Evolutionary conservation across 2,797 vertebrate genomes (phyloP).

Genomic region (Chromobotia macracanthus): DNA sequence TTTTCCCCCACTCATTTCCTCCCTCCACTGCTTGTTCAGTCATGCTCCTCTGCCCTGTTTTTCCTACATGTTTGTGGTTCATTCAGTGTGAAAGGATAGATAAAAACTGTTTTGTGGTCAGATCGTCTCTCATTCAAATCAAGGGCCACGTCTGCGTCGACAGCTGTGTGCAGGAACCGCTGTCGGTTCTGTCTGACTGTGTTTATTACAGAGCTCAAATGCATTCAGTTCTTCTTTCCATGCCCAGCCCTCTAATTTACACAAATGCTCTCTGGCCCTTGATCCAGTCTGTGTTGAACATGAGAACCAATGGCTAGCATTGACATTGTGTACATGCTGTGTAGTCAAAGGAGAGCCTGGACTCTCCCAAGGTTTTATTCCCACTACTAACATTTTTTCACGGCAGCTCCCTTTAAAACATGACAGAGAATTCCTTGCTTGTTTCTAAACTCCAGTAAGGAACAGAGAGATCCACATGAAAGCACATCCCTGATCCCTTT

Average conservation of each 20-base stretch:
- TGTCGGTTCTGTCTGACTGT: no score
- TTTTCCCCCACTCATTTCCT: neutral
- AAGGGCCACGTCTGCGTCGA: neutral
- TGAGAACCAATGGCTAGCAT: neutral
- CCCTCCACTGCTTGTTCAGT: constrained; percentile 16
- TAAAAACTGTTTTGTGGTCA: constrained; percentile 5
- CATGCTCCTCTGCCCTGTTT: constrained; percentile 19
- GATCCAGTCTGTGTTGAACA: neutral
- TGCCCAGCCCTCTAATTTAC: neutral
- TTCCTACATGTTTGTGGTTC: neutral
- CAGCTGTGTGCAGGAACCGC: neutral
- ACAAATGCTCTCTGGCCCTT: neutral
- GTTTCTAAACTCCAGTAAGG: constrained; percentile 12
- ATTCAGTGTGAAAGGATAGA: neutral
- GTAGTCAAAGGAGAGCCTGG: no score
- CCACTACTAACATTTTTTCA: neutral
- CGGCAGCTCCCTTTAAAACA: neutral
- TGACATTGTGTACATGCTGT: no score
- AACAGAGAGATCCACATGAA: constrained; percentile 7
- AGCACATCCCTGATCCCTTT: neutral
- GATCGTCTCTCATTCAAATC: neutral
- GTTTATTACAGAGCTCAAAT: constrained; percentile 2
- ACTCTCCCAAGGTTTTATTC: no score
- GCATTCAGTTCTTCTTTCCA: neutral
- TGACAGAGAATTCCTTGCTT: constrained; percentile 9